Conservation (phyloP, 2,888 invertebrate genomes). For the Acleris sparsana region DNA sequence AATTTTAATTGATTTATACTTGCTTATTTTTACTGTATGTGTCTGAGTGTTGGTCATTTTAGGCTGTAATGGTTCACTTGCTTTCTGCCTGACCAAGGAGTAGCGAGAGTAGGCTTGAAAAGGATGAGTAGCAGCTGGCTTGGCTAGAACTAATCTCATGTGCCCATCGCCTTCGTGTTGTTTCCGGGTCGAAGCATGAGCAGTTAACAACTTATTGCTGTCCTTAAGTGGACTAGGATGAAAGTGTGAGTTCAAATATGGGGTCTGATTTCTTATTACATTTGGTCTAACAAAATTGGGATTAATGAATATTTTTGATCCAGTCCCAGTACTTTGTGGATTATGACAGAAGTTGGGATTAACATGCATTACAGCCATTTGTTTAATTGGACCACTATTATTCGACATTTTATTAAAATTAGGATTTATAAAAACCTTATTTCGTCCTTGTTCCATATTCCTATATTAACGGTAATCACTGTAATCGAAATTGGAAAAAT, state of each 20-base stretch:
- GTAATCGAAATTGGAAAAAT: conserved; percentile 81
- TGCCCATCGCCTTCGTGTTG: not conserved
- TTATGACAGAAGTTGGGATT: conserved; percentile 64
- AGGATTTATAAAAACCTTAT: conserved; percentile 73
- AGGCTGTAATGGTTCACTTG: conserved; percentile 8
- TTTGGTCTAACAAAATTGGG: conserved; percentile 67
- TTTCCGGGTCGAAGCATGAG: not conserved
- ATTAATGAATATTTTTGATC: conserved; percentile 74
- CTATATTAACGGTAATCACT: conserved; percentile 33
- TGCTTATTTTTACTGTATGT: conserved; percentile 64
- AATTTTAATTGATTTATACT: conserved; percentile 68
- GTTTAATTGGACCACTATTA: conserved; percentile 27
- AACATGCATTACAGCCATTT: conserved; percentile 54
- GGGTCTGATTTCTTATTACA: conserved; percentile 4
- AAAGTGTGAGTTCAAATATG: conserved; percentile 1
- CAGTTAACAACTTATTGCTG: conserved; percentile 15
- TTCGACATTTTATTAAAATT: conserved; percentile 60
- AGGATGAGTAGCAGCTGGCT: conserved; percentile 17
- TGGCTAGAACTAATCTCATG: not conserved
- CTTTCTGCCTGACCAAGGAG: conserved; percentile 56
- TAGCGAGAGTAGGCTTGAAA: conserved; percentile 56
- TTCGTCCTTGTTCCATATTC: conserved; percentile 46
- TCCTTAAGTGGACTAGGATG: conserved; percentile 5
- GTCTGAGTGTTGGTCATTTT: conserved; percentile 40
- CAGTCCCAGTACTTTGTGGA: conserved; percentile 42